A percentile compares a stretch with the other conserved stretches of the same genome.
phyloP scores from a whole-genome alignment of 2,797 vertebrate species.

The Neoniphon sammara region DNA sequence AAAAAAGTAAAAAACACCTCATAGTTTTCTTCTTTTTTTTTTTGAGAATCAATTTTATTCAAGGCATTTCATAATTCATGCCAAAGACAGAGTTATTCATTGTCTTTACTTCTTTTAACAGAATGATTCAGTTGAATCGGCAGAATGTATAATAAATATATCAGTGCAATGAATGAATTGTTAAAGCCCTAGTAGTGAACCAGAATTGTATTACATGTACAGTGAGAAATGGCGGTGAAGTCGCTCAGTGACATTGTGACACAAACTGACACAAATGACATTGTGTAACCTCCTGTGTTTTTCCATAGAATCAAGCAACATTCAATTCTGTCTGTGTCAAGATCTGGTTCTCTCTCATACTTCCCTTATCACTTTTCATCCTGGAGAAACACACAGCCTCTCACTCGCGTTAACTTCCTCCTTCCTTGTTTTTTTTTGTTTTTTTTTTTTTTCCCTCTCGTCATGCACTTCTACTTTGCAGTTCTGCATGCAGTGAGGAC shows the following conservation, averaged over 20 bases:
- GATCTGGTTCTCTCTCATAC: conserved; percentile 10
- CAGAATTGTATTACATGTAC: not conserved
- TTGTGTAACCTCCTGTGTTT: not conserved
- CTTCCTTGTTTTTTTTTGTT: conserved; percentile 8
- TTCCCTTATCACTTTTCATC: not conserved
- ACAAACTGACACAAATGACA: too few relatives aligned
- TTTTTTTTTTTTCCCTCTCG: too few relatives aligned
- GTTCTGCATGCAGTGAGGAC: conserved; percentile 96
- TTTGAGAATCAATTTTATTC: too few relatives aligned
- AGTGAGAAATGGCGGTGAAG: conserved; percentile 11
- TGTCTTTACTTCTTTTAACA: too few relatives aligned
- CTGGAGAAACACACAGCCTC: not conserved
- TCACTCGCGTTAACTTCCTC: not conserved
- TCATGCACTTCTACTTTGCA: conserved; percentile 54
- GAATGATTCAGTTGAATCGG: too few relatives aligned
- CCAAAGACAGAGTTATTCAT: too few relatives aligned
- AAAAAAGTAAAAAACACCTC: too few relatives aligned
- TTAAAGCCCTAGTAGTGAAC: not conserved
- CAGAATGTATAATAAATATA: too few relatives aligned
- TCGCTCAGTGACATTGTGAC: not conserved
- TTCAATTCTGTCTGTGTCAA: not conserved
- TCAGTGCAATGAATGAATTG: too few relatives aligned
- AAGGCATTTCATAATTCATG: too few relatives aligned
- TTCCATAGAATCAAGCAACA: not conserved
- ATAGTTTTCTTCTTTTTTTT: too few relatives aligned